Conservation (phyloP, 2,113 vertebrate genomes). For the Alethe diademata region DNA sequence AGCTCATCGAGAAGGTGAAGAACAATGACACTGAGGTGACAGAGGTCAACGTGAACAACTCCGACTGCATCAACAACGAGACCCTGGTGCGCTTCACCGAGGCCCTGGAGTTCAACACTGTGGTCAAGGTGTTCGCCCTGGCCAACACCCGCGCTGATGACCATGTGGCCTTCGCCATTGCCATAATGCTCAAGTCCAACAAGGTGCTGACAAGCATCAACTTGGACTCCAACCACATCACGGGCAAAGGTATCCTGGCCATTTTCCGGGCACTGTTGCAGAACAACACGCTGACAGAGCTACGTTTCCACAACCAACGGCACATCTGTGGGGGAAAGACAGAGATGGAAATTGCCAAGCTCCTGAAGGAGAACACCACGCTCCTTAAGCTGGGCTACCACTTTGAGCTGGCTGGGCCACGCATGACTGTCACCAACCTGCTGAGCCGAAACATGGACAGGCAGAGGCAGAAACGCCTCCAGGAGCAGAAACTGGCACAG, state of each 20-base stretch:
- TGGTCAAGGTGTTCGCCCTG: slow-evolving; percentile 85
- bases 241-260: slow-evolving; percentile 91
- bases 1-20: slow-evolving; percentile 87
- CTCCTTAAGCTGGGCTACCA: slow-evolving; percentile 96
- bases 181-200: slow-evolving; percentile 88
- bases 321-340: slow-evolving; percentile 97
- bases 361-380: slow-evolving; percentile 93
- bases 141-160: slow-evolving; percentile 94
- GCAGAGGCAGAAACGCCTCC: slow-evolving; percentile 89
- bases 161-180: slow-evolving; percentile 92
- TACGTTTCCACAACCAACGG: slow-evolving; percentile 97
- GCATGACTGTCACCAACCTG: slow-evolving; percentile 95
- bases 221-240: slow-evolving; percentile 96
- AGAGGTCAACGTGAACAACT: slow-evolving; percentile 96
- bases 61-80: slow-evolving; percentile 91
- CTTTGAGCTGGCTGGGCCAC: slow-evolving; percentile 92
- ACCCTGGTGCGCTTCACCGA: slow-evolving; percentile 91
- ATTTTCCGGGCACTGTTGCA: slow-evolving; percentile 91
- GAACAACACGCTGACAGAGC: slow-evolving; percentile 89
- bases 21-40: slow-evolving; percentile 81
- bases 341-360: slow-evolving; percentile 95
- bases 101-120: slow-evolving; percentile 87
- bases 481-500: slow-evolving; percentile 91
- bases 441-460: slow-evolving; percentile 98
- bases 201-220: slow-evolving; percentile 90